phyloP scores from a whole-genome alignment of 2,888 invertebrate species.

The Nephrotoma guestfalica region DNA sequence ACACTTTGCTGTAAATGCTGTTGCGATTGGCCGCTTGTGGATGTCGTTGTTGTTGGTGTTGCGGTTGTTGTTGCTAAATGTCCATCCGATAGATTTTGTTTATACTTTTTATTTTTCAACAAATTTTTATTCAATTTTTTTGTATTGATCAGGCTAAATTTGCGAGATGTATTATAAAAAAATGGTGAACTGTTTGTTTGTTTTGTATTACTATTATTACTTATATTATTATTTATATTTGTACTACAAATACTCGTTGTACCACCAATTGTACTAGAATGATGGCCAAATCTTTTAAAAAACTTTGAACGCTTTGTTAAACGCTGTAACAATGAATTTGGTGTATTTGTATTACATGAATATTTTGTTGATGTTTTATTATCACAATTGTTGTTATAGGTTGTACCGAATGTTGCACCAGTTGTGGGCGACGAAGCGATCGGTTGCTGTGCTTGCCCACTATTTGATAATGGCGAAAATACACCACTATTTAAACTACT shows the following conservation, averaged over 20 bases:
- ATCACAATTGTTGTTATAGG: conserved; percentile 3
- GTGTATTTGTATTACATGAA: conserved; percentile 2
- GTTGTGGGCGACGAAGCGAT: not conserved
- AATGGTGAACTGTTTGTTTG: not conserved
- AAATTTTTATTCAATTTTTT: conserved; percentile 3
- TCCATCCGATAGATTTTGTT: conserved; percentile 1
- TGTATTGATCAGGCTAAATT: conserved; percentile 4
- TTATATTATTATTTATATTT: not conserved
- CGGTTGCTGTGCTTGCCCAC: conserved; percentile 2
- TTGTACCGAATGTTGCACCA: not conserved
- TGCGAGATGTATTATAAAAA: not conserved
- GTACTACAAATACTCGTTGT: not conserved
- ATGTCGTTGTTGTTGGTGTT: not conserved
- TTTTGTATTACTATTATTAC: not conserved
- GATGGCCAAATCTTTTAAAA: not conserved
- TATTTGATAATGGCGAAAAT: conserved; percentile 10
- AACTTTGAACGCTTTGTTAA: not conserved
- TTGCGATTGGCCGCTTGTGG: not conserved
- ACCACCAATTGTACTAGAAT: not conserved
- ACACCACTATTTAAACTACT: conserved; percentile 14
- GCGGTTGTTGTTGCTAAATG: not conserved
- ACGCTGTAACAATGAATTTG: conserved; percentile 5
- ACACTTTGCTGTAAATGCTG: not conserved
- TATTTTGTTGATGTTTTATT: not conserved
- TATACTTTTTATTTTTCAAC: not conserved